Evolutionary conservation across 1,140 invertebrate species (phyloP), one percentile per base, ranked within the genome.

Genomic region (Drosophila paulistorum): DNA sequence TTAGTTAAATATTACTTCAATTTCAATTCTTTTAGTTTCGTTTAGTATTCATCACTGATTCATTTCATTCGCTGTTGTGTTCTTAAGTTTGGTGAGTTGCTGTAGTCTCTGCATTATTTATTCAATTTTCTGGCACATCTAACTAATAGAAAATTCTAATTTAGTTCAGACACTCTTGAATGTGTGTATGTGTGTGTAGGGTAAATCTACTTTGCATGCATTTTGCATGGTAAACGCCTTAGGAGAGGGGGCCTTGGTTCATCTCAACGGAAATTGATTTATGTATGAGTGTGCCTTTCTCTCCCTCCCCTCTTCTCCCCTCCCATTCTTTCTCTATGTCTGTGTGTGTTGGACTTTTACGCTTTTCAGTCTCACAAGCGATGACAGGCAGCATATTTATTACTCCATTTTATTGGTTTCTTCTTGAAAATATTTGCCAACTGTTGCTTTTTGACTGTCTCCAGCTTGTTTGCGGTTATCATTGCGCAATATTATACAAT

Each of bases 341-440:
- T 64, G 66, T 13, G 11, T 35, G 17, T 79, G 65, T 51, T 58
- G 54, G 67, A 68, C 71, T 86, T 86, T 86, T 74, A 86, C 73
- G 84, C 77, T 73, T 80, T 86, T 83, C 74, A 65, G 68, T 59
- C 65, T 54, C 62, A 58, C 60, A 75, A 71, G 41, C 69, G 69
- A 42, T 65, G 69, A 83, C 79, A 77, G 76, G 54, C 60, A 79
- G 76, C 84, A 83, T 86, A 86, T 86, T 87, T 87, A 87, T 87
- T 83, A 71, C 77, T 70, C 66, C 68, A 42, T 71, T 84, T 80
- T 75, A 87, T 89, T 89, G 84, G 85, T 70, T 67, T 71, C 35
- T 45, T 37, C 30, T 51, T 13, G 41, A 37, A 65, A 61, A 80
- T 68, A 71, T 77, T 74, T 68, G 70, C 68, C 68, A 68, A 70